These are phyloP conservation scores for Notothenia rossii DNA, from an alignment of 2,113 vertebrate genomes.

Conservation along the genomic window DNA sequence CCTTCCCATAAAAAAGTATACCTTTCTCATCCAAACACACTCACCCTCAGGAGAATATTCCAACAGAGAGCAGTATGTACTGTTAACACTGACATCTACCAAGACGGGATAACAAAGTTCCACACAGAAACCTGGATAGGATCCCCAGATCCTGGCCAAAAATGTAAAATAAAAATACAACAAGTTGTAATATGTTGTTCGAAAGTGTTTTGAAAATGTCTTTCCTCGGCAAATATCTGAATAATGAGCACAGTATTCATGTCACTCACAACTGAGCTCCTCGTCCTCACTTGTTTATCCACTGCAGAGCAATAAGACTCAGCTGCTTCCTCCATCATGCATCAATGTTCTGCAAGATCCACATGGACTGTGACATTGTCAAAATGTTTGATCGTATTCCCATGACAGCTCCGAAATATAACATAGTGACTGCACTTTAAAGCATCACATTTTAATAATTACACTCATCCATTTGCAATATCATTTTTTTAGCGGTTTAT, in stretches of 20 bases:
- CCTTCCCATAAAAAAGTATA: too few relatives aligned
- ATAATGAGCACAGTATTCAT: neutral
- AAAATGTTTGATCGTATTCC: neutral
- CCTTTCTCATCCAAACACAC: too few relatives aligned
- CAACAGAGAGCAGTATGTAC: too few relatives aligned
- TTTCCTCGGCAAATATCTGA: neutral
- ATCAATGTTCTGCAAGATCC: neutral
- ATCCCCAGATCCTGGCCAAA: too few relatives aligned
- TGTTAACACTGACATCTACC: too few relatives aligned
- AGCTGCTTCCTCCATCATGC: neutral
- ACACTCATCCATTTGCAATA: conserved; percentile 5
- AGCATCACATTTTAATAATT: neutral
- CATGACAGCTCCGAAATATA: neutral
- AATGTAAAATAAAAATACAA: too few relatives aligned
- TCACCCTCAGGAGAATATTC: too few relatives aligned
- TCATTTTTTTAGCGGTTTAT: neutral
- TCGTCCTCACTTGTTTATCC: neutral
- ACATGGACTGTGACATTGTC: neutral
- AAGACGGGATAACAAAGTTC: too few relatives aligned
- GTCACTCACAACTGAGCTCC: neutral
- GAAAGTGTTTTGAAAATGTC: neutral
- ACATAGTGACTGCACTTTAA: neutral
- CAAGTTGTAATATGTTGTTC: too few relatives aligned
- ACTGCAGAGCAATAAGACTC: neutral
- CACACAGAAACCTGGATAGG: too few relatives aligned